Evolutionary conservation across 2,797 vertebrate species (phyloP), one percentile per base, ranked within the genome.

Genomic region (Peromyscus eremicus): DNA sequence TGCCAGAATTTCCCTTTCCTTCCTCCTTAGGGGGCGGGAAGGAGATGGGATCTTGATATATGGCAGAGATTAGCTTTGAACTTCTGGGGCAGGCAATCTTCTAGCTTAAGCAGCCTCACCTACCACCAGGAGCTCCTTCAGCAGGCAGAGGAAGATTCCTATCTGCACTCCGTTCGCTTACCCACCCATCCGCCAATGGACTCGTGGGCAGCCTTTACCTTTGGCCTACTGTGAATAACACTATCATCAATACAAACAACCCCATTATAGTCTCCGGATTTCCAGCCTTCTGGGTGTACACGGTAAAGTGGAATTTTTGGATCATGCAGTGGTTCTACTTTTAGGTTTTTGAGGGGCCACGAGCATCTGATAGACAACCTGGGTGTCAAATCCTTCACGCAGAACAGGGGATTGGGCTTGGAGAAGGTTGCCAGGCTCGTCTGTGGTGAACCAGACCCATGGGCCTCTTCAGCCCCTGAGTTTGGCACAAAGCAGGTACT

Each of bases 361-460:
- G 11, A 43, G 32, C 3, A 40, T 23, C 6, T 17, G n/a, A 62
- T 29, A 34, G n/a, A 62, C 29, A 27, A 27, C 64, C 25, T 2
- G 11, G 34, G 19, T 10, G 23, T 34, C 19, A 25, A 32, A n/a
- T 40, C 40, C 93, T 73, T 89, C 77, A 32, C 66, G 76, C 21
- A 2, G 23, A 68, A 17, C 81, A 64, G 23, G 77, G 60, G 40
- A 32, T 57, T 7, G n/a, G 29, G 11, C 17, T 1, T 16, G 12
- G 0, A 19, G 32, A 17, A 57, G 55, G 55, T 0, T 1, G 34
- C 32, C 0, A 0, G 62, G 75, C 55, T 4, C 13, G 9, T 57
- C 40, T 37, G 32, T 0, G 5, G 43, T 0, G 88, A 5, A 27
- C 14, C 37, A 1, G 16, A 21, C 3, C 5, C 2, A 27, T 21